phyloP scores from a whole-genome alignment of 2,797 vertebrate genomes.

The Lerista edwardsae region DNA sequence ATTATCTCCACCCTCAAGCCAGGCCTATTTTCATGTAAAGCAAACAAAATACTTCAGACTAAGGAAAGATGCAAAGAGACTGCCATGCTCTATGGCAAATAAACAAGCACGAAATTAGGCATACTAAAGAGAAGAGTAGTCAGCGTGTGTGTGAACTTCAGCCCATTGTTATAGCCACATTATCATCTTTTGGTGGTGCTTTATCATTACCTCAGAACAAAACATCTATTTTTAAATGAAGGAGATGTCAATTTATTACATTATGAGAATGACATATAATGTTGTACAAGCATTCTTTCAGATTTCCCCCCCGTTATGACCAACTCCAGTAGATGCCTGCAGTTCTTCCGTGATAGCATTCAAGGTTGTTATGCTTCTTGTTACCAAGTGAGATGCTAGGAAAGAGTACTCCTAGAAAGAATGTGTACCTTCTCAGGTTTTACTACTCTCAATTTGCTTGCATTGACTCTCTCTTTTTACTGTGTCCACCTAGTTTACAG shows the following conservation, averaged over 20 bases:
- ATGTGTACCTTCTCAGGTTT: neutral
- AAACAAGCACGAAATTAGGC: neutral
- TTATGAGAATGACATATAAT: neutral
- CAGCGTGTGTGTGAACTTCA: neutral
- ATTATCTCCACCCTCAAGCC: neutral
- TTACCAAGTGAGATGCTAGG: neutral
- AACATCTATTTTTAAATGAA: neutral
- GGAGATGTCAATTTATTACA: slow-evolving; percentile 13
- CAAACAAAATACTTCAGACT: neutral
- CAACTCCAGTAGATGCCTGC: neutral
- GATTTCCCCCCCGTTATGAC: too few relatives aligned
- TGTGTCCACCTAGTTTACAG: neutral
- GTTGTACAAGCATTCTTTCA: neutral
- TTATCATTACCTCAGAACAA: neutral
- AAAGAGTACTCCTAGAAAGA: neutral
- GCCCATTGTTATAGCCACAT: too few relatives aligned
- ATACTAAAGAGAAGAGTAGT: neutral
- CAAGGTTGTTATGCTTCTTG: neutral
- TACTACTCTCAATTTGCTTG: neutral
- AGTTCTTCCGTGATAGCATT: neutral
- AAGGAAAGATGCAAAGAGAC: neutral
- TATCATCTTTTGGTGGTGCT: neutral
- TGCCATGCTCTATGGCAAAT: neutral
- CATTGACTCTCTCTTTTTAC: neutral
- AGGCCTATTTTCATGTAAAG: neutral